Conservation (phyloP, 2,888 invertebrate species). For the Cryptus armator region DNA sequence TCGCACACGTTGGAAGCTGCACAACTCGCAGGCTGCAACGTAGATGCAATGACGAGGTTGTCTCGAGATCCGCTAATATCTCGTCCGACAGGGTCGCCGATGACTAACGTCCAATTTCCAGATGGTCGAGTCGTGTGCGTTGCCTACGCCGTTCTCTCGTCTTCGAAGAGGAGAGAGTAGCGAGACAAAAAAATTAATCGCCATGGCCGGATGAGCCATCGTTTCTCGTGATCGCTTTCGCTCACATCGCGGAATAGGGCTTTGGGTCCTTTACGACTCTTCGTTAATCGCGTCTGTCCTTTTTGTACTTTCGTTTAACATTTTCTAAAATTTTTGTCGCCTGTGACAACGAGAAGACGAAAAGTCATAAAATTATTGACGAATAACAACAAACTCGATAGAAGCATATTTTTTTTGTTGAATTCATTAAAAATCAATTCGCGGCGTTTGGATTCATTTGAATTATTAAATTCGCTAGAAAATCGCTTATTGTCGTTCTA, state of each 20-base stretch:
- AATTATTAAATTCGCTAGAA: no score
- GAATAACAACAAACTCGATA: no score
- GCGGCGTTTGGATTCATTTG: no score
- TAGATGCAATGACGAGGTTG: conserved; percentile 4
- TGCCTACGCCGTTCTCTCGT: conserved; percentile 19
- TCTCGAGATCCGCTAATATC: conserved; percentile 34
- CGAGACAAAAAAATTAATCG: conserved; percentile 45
- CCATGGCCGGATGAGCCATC: conserved; percentile 16
- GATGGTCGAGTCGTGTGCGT: conserved; percentile 14
- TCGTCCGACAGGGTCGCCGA: conserved; percentile 29
- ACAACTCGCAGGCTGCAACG: conserved; percentile 13
- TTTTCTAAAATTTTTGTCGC: no score
- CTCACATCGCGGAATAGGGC: conserved; percentile 6
- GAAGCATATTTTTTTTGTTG: no score
- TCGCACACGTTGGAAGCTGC: not conserved
- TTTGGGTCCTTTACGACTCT: conserved; percentile 11
- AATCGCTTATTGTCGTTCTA: no score
- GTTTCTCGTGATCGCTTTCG: conserved; percentile 4
- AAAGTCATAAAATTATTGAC: no score
- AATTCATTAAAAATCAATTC: no score
- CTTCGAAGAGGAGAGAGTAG: not conserved
- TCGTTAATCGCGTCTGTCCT: conserved; percentile 10
- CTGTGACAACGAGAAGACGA: no score
- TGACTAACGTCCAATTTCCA: conserved; percentile 56
- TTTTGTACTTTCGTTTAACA: no score